phyloP scores from a whole-genome alignment of 2,797 vertebrate species.

The Sebastes matsubarae region DNA sequence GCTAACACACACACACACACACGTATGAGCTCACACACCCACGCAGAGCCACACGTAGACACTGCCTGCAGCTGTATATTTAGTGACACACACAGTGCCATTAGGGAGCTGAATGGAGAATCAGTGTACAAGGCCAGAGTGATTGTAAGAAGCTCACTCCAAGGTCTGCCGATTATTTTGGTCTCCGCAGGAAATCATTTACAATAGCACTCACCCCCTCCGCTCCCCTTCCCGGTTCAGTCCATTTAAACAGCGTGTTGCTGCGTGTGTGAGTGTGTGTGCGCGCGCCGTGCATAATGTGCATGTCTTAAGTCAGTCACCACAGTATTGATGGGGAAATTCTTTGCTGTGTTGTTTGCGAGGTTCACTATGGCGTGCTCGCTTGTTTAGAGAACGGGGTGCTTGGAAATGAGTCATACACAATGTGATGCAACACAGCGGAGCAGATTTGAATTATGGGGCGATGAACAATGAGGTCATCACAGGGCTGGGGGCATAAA shows the following conservation, averaged over 20 bases:
- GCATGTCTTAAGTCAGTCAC: conserved; percentile 43
- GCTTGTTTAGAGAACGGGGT: conserved; percentile 67
- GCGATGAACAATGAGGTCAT: conserved; percentile 82
- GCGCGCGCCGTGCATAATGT: background rate
- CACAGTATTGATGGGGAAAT: conserved; percentile 54
- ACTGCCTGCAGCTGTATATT: conserved; percentile 66
- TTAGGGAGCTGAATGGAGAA: conserved; percentile 67
- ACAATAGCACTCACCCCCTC: conserved; percentile 66
- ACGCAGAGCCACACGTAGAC: conserved; percentile 27
- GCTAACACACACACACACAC: conserved; percentile 1
- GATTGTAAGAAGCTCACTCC: conserved; percentile 78
- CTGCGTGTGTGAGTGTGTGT: background rate
- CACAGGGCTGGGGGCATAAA: conserved; percentile 71
- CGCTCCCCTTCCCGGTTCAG: conserved; percentile 32
- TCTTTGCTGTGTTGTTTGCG: conserved; percentile 46
- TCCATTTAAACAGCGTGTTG: conserved; percentile 54
- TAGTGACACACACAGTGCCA: conserved; percentile 62
- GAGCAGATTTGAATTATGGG: conserved; percentile 81
- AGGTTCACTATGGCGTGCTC: conserved; percentile 26
- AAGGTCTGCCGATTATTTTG: conserved; percentile 80
- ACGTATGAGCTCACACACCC: conserved; percentile 17
- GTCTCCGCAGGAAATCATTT: conserved; percentile 79
- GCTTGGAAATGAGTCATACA: conserved; percentile 76
- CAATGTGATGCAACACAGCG: conserved; percentile 77
- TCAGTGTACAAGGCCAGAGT: conserved; percentile 72